Percentiles rank a stretch among this genome's conserved stretches.
These are phyloP conservation scores for Tursiops truncatus DNA, from an alignment of 2,113 vertebrate species.

Conservation along the genomic window DNA sequence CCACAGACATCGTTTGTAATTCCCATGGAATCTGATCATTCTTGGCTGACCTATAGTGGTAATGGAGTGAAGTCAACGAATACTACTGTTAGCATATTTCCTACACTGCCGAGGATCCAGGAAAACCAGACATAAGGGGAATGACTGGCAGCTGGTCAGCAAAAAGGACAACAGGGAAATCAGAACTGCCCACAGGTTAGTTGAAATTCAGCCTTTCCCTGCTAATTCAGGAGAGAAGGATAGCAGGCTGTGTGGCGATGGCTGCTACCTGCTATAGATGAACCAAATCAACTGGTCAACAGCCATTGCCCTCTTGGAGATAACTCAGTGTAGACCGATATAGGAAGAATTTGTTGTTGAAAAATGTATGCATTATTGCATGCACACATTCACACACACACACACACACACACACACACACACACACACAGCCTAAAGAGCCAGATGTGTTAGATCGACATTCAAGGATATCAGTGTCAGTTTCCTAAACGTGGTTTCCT, in stretches of 20 bases:
- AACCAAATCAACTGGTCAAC: neutral
- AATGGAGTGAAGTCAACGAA: neutral
- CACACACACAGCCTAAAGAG: neutral
- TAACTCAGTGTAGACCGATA: neutral
- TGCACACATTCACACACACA: neutral
- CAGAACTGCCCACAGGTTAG: neutral
- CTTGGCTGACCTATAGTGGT: neutral
- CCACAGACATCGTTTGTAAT: neutral
- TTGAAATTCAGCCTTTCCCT: neutral
- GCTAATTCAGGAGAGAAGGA: neutral
- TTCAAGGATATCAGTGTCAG: neutral
- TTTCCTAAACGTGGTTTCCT: neutral
- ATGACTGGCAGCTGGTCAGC: neutral
- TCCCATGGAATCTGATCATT: neutral
- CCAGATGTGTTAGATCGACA: neutral
- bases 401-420: neutral
- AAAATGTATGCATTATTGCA: neutral
- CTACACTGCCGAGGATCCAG: neutral
- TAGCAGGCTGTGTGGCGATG: neutral
- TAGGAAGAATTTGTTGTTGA: neutral
- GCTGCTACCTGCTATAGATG: neutral
- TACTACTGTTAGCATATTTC: neutral
- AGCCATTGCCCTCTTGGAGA: neutral
- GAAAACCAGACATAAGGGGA: neutral
- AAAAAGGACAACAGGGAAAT: neutral